A percentile compares a stretch with the other conserved stretches of the same genome.
phyloP scores from a whole-genome alignment of 1,140 invertebrate species.

The Plutomurus gul region DNA sequence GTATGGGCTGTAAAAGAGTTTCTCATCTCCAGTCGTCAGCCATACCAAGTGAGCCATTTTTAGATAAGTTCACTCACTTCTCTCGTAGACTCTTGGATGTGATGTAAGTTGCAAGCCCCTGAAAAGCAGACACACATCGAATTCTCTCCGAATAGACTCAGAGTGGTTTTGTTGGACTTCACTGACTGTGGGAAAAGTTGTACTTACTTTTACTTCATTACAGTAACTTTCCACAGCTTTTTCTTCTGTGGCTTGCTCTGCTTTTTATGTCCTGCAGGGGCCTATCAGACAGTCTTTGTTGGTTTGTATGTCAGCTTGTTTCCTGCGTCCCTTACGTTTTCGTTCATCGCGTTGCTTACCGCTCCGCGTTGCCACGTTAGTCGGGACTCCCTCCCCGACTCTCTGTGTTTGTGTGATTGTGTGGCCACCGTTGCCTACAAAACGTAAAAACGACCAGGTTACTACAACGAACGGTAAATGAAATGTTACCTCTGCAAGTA shows the following conservation, averaged over 20 bases:
- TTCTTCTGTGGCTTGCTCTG: slow-evolving; percentile 23
- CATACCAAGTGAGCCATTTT: too few relatives aligned
- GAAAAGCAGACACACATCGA: neutral
- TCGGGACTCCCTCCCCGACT: neutral
- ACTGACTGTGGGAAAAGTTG: neutral
- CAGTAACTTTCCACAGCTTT: slow-evolving; percentile 17
- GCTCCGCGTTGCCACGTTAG: neutral
- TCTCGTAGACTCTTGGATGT: too few relatives aligned
- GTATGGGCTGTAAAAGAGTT: too few relatives aligned
- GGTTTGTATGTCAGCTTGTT: neutral
- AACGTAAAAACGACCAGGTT: too few relatives aligned
- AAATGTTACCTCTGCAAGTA: too few relatives aligned
- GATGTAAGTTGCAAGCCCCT: too few relatives aligned
- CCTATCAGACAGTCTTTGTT: neutral
- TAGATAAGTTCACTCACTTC: too few relatives aligned
- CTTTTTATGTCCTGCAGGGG: slow-evolving; percentile 22
- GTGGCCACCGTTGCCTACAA: too few relatives aligned
- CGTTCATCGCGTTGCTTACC: neutral
- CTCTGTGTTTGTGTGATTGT: neutral
- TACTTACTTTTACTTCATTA: slow-evolving; percentile 5
- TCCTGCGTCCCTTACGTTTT: neutral
- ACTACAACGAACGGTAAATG: too few relatives aligned
- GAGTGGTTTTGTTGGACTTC: neutral
- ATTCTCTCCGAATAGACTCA: neutral
- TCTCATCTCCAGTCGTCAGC: too few relatives aligned